Evolutionary conservation across 2,113 vertebrate species (phyloP), one percentile per base, ranked within the genome.

Genomic region (Corythaixoides concolor): DNA sequence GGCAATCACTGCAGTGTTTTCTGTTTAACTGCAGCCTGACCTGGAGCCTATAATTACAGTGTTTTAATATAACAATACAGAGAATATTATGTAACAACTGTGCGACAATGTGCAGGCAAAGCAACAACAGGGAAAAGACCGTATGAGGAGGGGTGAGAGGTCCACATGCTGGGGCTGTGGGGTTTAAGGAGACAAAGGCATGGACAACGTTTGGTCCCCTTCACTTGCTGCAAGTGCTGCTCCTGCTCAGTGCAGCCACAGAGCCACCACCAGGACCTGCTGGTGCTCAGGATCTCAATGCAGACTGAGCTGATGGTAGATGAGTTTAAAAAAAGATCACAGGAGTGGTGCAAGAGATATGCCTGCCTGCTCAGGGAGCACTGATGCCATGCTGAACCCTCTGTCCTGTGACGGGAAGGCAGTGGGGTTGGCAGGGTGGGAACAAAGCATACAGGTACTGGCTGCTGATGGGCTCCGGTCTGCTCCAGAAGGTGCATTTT

Each of bases 231-330:
- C 12, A 19, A 66, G 55, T 32, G 21, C 27, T 64, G 12, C 33
- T 82, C 26, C 49, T 49, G 26, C 7, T 35, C 35, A 30, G 11
- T 0, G 1, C 21, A 33, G 20, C 26, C 2, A 0, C 15, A 32
- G 63, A 59, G 47, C 9, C 28, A 50, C 23, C 3, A 0, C 13
- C 0, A 5, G 27, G 11, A 39, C 14, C 11, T 55, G 18, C 8
- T 0, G 0, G 9, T 58, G 23, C 32, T 76, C 23, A n/a, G 19
- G 49, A 56, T 30, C 20, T 56, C 0, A 0, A 13, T 1, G 2
- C 32, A 37, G 26, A 30, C 1, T 4, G 23, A 55, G 20, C 7
- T 1, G 0, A 16, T 12, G 18, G 21, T 27, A 62, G 5, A 5
- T 18, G 20, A 55, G 32, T 33, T 26, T 23, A 11, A 6, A 23